Conservation (phyloP, 2,797 vertebrate species). For the Sebastes elongatus region DNA sequence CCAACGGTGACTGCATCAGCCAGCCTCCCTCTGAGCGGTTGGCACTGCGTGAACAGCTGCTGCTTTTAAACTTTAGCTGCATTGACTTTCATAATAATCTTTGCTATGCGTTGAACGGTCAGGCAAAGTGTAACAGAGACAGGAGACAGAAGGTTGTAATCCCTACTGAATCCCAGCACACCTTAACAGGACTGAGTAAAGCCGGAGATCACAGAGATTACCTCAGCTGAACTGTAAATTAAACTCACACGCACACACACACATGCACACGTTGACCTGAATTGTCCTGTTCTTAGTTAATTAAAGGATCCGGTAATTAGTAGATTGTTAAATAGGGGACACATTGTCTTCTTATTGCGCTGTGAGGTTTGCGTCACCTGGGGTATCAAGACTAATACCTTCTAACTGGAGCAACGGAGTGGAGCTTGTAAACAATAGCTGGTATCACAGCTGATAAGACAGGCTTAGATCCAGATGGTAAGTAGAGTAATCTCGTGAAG, state of each 20-base stretch:
- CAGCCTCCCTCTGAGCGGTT: constrained; percentile 36
- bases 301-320: constrained; percentile 57
- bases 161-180: constrained; percentile 39
- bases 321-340: constrained; percentile 41
- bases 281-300: constrained; percentile 19
- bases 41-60: constrained; percentile 43
- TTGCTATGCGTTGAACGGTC: background rate
- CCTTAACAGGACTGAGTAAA: constrained; percentile 45
- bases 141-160: constrained; percentile 41
- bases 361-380: constrained; percentile 19
- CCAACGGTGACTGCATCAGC: constrained; percentile 7
- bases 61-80: constrained; percentile 9
- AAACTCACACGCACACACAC: background rate
- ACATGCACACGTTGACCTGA: constrained; percentile 11
- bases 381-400: constrained; percentile 18
- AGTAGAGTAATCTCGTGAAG: constrained; percentile 41
- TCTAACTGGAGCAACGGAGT: constrained; percentile 24
- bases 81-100: constrained; percentile 17
- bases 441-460: constrained; percentile 11
- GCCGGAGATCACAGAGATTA: constrained; percentile 46
- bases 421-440: constrained; percentile 29
- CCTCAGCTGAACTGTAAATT: constrained; percentile 45
- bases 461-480: constrained; percentile 17
- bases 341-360: constrained; percentile 33
- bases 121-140: background rate